Percentiles rank a stretch among this genome's conserved stretches.
These are phyloP conservation scores for Regulus satrapa DNA, from an alignment of 2,113 vertebrate species.

Conservation along the genomic window DNA sequence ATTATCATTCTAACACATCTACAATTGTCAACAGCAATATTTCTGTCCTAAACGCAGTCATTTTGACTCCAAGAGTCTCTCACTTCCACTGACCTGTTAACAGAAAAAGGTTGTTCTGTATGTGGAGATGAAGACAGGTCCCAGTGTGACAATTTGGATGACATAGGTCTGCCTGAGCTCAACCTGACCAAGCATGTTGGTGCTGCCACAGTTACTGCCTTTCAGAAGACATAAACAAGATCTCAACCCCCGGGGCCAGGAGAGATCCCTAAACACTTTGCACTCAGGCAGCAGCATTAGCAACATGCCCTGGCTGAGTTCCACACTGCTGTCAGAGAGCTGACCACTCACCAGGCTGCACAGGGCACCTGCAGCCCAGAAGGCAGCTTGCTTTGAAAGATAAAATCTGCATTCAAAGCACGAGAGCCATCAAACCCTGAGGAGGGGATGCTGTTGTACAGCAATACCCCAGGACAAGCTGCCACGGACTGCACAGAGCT, in stretches of 20 bases:
- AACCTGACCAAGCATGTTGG: neutral
- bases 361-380: neutral
- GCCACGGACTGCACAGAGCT: neutral
- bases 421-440: neutral
- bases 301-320: neutral
- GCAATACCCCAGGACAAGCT: neutral
- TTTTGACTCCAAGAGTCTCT: neutral
- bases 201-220: neutral
- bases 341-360: neutral
- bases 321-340: neutral
- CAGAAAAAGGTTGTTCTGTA: neutral
- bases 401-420: neutral
- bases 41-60: neutral
- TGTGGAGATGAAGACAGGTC: neutral
- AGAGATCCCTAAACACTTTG: neutral
- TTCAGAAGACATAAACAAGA: neutral
- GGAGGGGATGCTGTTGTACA: neutral
- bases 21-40: neutral
- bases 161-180: neutral
- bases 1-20: neutral
- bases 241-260: neutral
- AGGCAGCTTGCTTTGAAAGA: neutral
- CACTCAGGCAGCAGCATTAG: neutral
- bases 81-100: neutral
- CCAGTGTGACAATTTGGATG: neutral